Conservation (phyloP, 2,888 invertebrate species). For the Gastracanthus pulcherrimus region DNA sequence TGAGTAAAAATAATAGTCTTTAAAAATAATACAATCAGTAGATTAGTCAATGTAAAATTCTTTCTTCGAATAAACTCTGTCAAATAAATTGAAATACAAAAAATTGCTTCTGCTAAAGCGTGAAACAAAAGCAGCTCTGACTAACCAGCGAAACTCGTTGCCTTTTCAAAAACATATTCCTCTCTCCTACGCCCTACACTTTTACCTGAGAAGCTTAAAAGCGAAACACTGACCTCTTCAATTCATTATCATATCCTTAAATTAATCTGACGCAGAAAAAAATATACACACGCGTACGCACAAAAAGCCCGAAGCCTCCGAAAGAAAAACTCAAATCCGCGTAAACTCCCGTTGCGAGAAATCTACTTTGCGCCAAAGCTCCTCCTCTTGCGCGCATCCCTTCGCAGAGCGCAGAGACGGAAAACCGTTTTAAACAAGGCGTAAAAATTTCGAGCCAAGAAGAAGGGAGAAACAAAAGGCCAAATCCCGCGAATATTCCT, state of each 20-base stretch:
- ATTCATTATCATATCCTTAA: constrained; percentile 45
- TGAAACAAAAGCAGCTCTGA: too few species aligned
- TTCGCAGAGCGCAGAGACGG: neutral
- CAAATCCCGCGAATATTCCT: neutral
- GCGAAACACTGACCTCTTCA: constrained; percentile 49
- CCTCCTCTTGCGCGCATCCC: neutral
- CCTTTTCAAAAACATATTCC: neutral
- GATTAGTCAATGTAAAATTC: too few species aligned
- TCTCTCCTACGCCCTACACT: neutral
- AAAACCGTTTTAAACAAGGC: constrained; percentile 3
- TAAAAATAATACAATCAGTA: too few species aligned
- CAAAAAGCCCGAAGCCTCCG: neutral
- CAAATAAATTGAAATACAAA: neutral
- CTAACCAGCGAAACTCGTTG: too few species aligned
- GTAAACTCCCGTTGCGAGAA: constrained; percentile 28
- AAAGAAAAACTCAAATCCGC: constrained; percentile 21
- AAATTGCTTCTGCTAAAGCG: too few species aligned
- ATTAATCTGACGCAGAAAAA: constrained; percentile 45
- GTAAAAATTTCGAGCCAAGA: neutral
- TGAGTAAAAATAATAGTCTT: too few species aligned
- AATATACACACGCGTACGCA: too few species aligned
- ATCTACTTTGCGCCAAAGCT: constrained; percentile 48
- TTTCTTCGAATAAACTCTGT: too few species aligned
- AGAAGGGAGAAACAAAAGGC: neutral
- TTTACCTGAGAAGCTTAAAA: constrained; percentile 28